phyloP scores from a whole-genome alignment of 1,140 invertebrate genomes.

The Drosophila nasuta region DNA sequence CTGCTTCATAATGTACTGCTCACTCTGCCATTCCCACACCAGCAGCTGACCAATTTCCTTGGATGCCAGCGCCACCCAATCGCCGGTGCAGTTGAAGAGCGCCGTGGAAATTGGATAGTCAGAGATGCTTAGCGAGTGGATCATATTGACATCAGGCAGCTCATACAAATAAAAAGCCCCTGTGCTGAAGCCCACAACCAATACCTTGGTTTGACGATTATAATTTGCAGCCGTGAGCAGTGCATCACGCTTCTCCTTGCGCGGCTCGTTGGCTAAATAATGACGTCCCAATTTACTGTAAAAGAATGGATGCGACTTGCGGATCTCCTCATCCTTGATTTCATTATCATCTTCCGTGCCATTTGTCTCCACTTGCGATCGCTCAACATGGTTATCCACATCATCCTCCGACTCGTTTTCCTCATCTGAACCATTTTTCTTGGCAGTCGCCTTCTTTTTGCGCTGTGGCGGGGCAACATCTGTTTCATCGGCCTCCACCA shows the following conservation, averaged over 20 bases:
- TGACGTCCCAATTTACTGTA: conserved; percentile 90
- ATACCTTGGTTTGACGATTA: conserved; percentile 91
- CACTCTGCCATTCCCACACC: conserved; percentile 99
- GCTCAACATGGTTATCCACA: conserved; percentile 86
- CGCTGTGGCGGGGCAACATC: conserved; percentile 78
- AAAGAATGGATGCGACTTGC: conserved; percentile 86
- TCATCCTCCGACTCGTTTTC: conserved; percentile 87
- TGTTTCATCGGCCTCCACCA: conserved; percentile 84
- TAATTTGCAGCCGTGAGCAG: conserved; percentile 92
- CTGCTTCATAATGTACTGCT: conserved; percentile 99
- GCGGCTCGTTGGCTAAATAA: conserved; percentile 90
- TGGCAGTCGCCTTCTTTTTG: conserved; percentile 27
- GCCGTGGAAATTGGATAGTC: conserved; percentile 93
- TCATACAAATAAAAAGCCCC: conserved; percentile 96
- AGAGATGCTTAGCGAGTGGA: conserved; percentile 95
- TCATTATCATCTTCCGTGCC: conserved; percentile 77
- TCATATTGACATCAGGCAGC: conserved; percentile 95
- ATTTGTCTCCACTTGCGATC: conserved; percentile 85
- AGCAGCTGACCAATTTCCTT: conserved; percentile 94
- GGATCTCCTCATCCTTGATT: conserved; percentile 63
- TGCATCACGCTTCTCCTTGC: conserved; percentile 87
- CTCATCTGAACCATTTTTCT: conserved; percentile 4
- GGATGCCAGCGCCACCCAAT: conserved; percentile 97
- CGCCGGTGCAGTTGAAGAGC: conserved; percentile 93
- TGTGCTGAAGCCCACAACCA: conserved; percentile 92